Conservation (phyloP, 1,140 invertebrate species). For the Rhopalosiphum maidis region DNA sequence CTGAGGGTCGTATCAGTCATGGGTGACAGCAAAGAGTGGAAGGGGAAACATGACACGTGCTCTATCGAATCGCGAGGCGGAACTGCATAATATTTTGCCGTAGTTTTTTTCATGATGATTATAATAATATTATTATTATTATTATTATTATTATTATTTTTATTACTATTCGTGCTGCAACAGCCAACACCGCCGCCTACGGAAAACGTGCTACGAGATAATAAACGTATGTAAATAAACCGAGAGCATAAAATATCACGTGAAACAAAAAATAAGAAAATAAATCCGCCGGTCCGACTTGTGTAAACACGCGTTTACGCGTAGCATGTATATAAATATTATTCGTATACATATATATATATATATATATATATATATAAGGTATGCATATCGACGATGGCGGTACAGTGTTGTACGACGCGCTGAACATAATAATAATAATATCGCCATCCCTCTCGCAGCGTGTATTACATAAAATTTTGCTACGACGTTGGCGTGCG, state of each 20-base stretch:
- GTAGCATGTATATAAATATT: not conserved
- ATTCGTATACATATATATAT: too few species aligned
- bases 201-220: not conserved
- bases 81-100: not conserved
- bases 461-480: not conserved
- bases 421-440: not conserved
- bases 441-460: not conserved
- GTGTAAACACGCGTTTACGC: not conserved
- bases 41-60: not conserved
- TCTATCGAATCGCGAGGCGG: not conserved
- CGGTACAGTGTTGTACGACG: not conserved
- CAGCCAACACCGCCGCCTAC: not conserved
- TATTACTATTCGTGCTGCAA: not conserved
- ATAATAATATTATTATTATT: not conserved
- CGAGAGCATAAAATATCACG: not conserved
- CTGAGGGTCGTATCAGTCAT: not conserved
- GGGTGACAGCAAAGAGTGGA: not conserved
- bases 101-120: not conserved
- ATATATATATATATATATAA: too few species aligned
- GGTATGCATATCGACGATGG: too few species aligned
- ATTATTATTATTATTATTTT: not conserved
- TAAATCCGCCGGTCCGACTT: not conserved
- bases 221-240: slow-evolving; percentile 1
- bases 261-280: not conserved
- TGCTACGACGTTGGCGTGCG: too few species aligned